phyloP scores from a whole-genome alignment of 2,888 invertebrate genomes.

The Parascotia fuliginaria region DNA sequence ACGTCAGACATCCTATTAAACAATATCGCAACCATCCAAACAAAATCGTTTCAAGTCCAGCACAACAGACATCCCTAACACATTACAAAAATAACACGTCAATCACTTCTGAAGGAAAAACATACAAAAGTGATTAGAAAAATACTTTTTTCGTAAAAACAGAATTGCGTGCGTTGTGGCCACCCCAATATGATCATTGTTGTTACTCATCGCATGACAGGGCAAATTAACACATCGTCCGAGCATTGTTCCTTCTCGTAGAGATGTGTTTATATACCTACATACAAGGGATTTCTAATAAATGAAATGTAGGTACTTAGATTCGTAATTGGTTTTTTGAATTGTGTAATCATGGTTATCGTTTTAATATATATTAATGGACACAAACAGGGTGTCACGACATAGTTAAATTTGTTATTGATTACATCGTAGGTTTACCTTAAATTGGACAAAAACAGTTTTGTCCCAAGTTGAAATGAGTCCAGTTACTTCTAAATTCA shows the following conservation, averaged over 20 bases:
- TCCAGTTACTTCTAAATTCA: too few relatives aligned
- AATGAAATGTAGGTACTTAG: slow-evolving; percentile 6
- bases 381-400: too few relatives aligned
- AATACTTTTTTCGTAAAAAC: slow-evolving; percentile 43
- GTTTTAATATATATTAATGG: too few relatives aligned
- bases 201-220: slow-evolving; percentile 81
- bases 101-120: slow-evolving; percentile 30
- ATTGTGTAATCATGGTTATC: too few relatives aligned
- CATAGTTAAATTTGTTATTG: too few relatives aligned
- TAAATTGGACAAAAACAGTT: too few relatives aligned
- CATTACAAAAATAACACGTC: slow-evolving; percentile 21
- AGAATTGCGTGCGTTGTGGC: slow-evolving; percentile 49
- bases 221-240: slow-evolving; percentile 79
- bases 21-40: neutral
- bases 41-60: neutral
- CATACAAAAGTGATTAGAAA: slow-evolving; percentile 35
- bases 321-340: too few relatives aligned
- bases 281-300: slow-evolving; percentile 30
- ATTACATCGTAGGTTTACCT: too few relatives aligned
- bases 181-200: slow-evolving; percentile 56
- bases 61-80: slow-evolving; percentile 7
- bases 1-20: neutral
- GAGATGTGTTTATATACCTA: slow-evolving; percentile 25
- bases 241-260: slow-evolving; percentile 40
- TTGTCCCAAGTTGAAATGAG: too few relatives aligned